These are phyloP conservation scores for Amyelois transitella DNA, from an alignment of 1,140 invertebrate genomes.

Conservation along the genomic window DNA sequence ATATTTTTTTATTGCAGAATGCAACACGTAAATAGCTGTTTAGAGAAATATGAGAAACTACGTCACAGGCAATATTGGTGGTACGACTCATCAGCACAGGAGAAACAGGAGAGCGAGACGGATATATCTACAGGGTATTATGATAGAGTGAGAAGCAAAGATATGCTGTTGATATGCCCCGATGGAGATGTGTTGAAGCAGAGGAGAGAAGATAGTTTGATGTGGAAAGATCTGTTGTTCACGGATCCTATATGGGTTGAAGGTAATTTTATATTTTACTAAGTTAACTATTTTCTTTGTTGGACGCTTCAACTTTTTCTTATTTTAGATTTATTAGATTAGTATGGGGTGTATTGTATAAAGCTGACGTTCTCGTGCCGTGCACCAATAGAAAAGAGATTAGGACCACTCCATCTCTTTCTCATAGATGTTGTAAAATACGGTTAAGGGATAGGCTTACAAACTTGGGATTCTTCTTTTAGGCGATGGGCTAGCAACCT, in stretches of 20 bases:
- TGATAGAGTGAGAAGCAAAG: conserved; percentile 47
- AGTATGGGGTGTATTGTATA: too few relatives aligned
- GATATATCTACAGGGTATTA: conserved; percentile 33
- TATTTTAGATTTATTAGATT: too few relatives aligned
- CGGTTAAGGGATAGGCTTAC: too few relatives aligned
- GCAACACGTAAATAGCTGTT: conserved; percentile 49
- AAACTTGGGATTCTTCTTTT: too few relatives aligned
- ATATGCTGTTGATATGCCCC: conserved; percentile 60
- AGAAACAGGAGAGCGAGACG: conserved; percentile 29
- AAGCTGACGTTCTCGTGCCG: too few relatives aligned
- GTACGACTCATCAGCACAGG: conserved; percentile 20
- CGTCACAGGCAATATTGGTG: conserved; percentile 65
- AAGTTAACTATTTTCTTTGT: neutral
- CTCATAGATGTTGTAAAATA: too few relatives aligned
- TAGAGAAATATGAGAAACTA: conserved; percentile 57
- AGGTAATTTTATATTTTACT: conserved; percentile 29
- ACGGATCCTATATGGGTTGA: conserved; percentile 58
- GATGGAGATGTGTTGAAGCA: conserved; percentile 50
- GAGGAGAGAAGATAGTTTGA: conserved; percentile 53
- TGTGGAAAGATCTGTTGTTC: conserved; percentile 73
- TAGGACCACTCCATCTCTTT: too few relatives aligned
- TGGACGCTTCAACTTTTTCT: too few relatives aligned
- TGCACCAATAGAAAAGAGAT: too few relatives aligned
- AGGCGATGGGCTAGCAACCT: too few relatives aligned
- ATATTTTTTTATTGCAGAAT: conserved; percentile 36